Percentiles rank a stretch among this genome's conserved stretches.
phyloP scores from a whole-genome alignment of 2,888 invertebrate species.

The Oxycera nigricornis region DNA sequence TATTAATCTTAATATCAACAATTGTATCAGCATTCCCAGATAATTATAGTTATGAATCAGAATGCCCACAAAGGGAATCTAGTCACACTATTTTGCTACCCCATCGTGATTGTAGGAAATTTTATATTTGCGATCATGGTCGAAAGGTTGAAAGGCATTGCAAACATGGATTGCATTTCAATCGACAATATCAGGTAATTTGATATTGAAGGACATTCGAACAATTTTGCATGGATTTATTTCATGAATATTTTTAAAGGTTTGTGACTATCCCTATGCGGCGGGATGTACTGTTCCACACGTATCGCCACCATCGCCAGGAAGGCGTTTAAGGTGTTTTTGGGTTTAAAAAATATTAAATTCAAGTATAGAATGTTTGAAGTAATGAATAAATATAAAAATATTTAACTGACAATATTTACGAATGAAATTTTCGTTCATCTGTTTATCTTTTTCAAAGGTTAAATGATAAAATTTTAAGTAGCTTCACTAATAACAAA shows the following conservation, averaged over 20 bases:
- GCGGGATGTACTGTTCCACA: conserved; percentile 22
- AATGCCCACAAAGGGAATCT: background rate
- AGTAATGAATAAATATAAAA: too few relatives aligned
- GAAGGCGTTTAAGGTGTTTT: background rate
- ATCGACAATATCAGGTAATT: background rate
- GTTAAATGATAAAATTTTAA: too few relatives aligned
- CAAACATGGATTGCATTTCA: conserved; percentile 10
- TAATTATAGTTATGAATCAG: background rate
- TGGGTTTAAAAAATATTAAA: background rate
- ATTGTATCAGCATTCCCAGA: background rate
- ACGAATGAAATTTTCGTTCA: too few relatives aligned
- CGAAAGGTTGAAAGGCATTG: conserved; percentile 3
- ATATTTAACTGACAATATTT: too few relatives aligned
- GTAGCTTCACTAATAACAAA: too few relatives aligned
- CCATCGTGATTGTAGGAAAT: conserved; percentile 15
- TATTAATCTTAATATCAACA: background rate
- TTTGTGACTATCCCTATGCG: conserved; percentile 20
- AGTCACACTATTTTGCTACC: conserved; percentile 2
- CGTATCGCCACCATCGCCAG: too few relatives aligned
- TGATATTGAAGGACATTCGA: background rate
- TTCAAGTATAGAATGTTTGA: too few relatives aligned
- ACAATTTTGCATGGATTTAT: background rate
- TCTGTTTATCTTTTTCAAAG: too few relatives aligned
- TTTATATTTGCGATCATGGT: conserved; percentile 32
- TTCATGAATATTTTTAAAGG: background rate